Percentiles rank a stretch among this genome's conserved stretches.
These are phyloP conservation scores for Pollenia angustigena DNA, from an alignment of 2,888 invertebrate genomes.

Conservation along the genomic window DNA sequence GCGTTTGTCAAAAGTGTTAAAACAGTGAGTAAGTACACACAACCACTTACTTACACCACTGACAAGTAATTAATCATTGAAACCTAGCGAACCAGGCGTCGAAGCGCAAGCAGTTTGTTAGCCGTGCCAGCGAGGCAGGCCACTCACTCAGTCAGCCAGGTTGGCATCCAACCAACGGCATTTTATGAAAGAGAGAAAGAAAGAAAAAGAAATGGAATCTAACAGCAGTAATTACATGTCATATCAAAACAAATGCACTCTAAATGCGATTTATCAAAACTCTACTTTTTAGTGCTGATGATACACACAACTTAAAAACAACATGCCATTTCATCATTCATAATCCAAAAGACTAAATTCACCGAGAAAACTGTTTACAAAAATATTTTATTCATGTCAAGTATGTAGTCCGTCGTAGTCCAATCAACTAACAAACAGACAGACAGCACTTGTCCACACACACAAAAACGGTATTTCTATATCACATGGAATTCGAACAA, in stretches of 20 bases:
- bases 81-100: slow-evolving; percentile 51
- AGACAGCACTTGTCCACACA: slow-evolving; percentile 33
- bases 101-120: slow-evolving; percentile 39
- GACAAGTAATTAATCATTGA: slow-evolving; percentile 73
- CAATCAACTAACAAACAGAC: slow-evolving; percentile 28
- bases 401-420: slow-evolving; percentile 17
- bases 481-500: slow-evolving; percentile 53
- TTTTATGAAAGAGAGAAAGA: slow-evolving; percentile 57
- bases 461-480: slow-evolving; percentile 40
- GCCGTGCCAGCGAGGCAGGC: not conserved
- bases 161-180: slow-evolving; percentile 68
- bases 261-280: slow-evolving; percentile 68
- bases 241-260: slow-evolving; percentile 73
- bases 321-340: slow-evolving; percentile 42
- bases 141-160: not conserved
- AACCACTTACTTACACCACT: slow-evolving; percentile 51
- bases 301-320: slow-evolving; percentile 2
- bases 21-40: slow-evolving; percentile 52
- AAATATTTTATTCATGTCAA: slow-evolving; percentile 34
- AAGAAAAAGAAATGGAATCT: slow-evolving; percentile 57
- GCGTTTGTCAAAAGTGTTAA: slow-evolving; percentile 65
- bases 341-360: slow-evolving; percentile 45
- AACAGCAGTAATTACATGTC: slow-evolving; percentile 73
- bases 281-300: not conserved
- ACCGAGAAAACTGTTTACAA: slow-evolving; percentile 6